phyloP scores from a whole-genome alignment of 2,113 vertebrate species.

The Oreamnos americanus region DNA sequence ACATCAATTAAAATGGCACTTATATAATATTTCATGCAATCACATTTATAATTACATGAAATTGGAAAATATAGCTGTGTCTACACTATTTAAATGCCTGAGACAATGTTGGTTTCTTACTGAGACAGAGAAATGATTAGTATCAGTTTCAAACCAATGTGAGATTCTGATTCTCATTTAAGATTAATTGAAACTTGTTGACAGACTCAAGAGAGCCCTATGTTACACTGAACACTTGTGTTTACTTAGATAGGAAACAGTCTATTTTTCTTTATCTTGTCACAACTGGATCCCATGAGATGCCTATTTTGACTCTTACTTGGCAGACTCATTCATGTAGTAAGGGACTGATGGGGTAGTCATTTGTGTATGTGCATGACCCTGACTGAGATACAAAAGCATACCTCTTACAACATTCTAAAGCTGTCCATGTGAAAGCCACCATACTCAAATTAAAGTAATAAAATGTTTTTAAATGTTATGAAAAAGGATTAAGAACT shows the following conservation, averaged over 20 bases:
- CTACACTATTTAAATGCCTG: constrained; percentile 18
- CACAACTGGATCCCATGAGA: background rate
- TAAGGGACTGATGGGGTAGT: background rate
- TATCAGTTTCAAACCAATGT: background rate
- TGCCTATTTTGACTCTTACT: background rate
- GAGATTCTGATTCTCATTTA: background rate
- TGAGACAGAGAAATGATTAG: constrained; percentile 21
- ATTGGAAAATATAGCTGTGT: constrained; percentile 55
- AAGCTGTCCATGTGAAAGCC: background rate
- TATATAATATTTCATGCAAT: constrained; percentile 52
- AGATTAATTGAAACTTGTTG: background rate
- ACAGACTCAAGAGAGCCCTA: background rate
- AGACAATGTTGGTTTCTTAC: constrained; percentile 29
- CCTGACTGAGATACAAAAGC: background rate
- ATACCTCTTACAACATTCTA: background rate
- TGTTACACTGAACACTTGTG: background rate
- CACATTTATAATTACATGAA: constrained; percentile 60
- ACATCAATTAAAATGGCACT: constrained; percentile 58
- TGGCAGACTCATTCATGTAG: background rate
- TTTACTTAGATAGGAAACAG: background rate
- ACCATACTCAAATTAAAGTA: background rate
- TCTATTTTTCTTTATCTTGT: background rate
- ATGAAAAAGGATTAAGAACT: background rate
- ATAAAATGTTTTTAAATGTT: background rate
- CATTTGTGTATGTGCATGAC: background rate